Evolutionary conservation across 1,140 invertebrate genomes (phyloP).

Genomic region (Brachionus angularis): DNA sequence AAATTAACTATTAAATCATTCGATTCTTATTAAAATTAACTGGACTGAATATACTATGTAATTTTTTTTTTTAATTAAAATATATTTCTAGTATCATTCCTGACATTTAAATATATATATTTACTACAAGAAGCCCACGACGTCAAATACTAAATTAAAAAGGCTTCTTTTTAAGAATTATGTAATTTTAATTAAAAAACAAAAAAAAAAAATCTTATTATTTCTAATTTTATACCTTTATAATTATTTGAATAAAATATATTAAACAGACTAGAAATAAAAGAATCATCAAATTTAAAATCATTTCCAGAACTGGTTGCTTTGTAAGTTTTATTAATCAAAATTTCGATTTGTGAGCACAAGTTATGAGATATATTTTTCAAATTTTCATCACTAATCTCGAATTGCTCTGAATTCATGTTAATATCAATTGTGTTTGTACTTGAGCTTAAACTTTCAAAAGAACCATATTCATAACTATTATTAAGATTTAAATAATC

Average conservation of each 20-base stretch:
- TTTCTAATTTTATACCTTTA: too few relatives aligned
- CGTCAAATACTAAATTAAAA: too few relatives aligned
- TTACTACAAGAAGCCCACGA: too few relatives aligned
- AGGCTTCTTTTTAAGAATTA: too few relatives aligned
- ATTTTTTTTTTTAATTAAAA: too few relatives aligned
- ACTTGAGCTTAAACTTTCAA: neutral
- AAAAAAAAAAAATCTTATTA: neutral
- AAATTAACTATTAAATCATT: too few relatives aligned
- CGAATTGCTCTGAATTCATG: too few relatives aligned
- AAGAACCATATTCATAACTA: conserved; percentile 33
- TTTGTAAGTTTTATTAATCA: conserved; percentile 1
- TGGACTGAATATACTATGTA: too few relatives aligned
- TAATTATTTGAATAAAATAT: conserved; percentile 9
- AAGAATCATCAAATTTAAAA: conserved; percentile 35
- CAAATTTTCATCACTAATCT: neutral
- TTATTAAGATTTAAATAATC: neutral
- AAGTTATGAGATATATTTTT: neutral
- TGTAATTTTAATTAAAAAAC: neutral
- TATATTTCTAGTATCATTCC: too few relatives aligned
- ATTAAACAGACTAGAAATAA: neutral
- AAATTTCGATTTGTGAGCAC: neutral
- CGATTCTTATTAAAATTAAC: too few relatives aligned
- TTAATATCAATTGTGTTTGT: neutral
- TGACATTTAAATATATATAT: too few relatives aligned
- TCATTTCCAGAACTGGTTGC: conserved; percentile 5